A percentile compares a stretch with the other conserved stretches of the same genome.
These are phyloP conservation scores for Criorhina ranunculi DNA, from an alignment of 2,888 invertebrate genomes.

Conservation along the genomic window DNA sequence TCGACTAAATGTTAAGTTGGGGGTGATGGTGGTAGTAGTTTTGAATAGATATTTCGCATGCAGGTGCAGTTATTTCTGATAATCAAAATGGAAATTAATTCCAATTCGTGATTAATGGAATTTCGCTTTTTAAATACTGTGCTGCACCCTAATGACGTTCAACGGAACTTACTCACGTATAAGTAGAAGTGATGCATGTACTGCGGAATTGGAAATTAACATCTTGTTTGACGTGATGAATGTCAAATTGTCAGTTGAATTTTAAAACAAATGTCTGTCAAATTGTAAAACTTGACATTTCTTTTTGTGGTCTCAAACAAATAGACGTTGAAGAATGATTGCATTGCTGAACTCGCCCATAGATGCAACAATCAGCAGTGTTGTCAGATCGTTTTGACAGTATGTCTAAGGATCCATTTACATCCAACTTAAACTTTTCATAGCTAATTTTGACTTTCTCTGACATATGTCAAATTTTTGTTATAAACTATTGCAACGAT, in stretches of 20 bases:
- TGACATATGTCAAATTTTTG: no score
- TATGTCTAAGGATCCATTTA: no score
- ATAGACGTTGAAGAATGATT: no score
- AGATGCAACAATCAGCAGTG: no score
- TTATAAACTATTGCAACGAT: no score
- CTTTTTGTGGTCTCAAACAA: no score
- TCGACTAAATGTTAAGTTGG: neutral
- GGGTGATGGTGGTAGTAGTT: neutral
- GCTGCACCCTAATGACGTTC: conserved; percentile 13
- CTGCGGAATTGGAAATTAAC: neutral
- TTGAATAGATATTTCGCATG: conserved; percentile 1
- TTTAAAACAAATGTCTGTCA: no score
- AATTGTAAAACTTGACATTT: no score
- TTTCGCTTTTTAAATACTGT: neutral
- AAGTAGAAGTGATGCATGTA: neutral
- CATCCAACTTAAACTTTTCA: no score
- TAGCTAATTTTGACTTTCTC: no score
- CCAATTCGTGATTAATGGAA: conserved; percentile 2
- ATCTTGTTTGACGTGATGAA: neutral
- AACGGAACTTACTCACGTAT: neutral
- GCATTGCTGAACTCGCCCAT: no score
- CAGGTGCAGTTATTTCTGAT: neutral
- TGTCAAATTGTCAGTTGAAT: neutral
- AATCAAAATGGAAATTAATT: neutral
- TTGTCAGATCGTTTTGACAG: no score